phyloP scores from a whole-genome alignment of 2,888 invertebrate genomes.

The Cephalotes varians region DNA sequence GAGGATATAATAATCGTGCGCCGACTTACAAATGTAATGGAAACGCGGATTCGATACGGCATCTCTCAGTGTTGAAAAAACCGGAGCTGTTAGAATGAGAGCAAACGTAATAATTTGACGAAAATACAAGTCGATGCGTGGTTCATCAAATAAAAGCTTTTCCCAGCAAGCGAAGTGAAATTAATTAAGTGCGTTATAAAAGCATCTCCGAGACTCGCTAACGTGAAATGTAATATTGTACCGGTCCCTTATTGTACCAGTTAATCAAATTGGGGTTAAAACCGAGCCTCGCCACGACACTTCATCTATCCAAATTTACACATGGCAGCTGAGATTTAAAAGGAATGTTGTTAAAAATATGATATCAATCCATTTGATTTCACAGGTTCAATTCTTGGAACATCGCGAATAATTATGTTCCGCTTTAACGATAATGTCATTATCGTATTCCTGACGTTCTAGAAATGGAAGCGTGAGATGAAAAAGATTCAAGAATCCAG shows the following conservation, averaged over 20 bases:
- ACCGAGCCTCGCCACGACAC: not conserved
- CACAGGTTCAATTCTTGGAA: conserved; percentile 29
- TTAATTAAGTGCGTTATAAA: conserved; percentile 28
- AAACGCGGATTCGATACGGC: conserved; percentile 8
- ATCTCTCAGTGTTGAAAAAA: conserved; percentile 5
- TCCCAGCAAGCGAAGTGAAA: conserved; percentile 22
- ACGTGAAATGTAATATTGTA: conserved; percentile 18
- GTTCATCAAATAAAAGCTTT: conserved; percentile 22
- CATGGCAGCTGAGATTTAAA: conserved; percentile 16
- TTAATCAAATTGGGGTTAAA: conserved; percentile 20
- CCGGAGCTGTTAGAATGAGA: conserved; percentile 1
- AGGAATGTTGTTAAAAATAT: conserved; percentile 39
- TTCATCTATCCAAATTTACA: conserved; percentile 7
- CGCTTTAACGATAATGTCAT: conserved; percentile 15
- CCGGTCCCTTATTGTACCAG: conserved; percentile 11
- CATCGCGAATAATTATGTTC: conserved; percentile 37
- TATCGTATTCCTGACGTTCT: conserved; percentile 36
- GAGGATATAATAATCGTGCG: conserved; percentile 38
- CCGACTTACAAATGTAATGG: conserved; percentile 51
- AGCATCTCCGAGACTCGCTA: not conserved
- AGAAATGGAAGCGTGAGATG: conserved; percentile 30
- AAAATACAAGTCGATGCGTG: conserved; percentile 34
- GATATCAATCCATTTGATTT: conserved; percentile 16
- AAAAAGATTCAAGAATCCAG: conserved; percentile 26
- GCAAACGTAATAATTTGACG: conserved; percentile 26